Evolutionary conservation across 2,113 vertebrate species (phyloP), one percentile per base, ranked within the genome.

Genomic region (Anolis sagrei): DNA sequence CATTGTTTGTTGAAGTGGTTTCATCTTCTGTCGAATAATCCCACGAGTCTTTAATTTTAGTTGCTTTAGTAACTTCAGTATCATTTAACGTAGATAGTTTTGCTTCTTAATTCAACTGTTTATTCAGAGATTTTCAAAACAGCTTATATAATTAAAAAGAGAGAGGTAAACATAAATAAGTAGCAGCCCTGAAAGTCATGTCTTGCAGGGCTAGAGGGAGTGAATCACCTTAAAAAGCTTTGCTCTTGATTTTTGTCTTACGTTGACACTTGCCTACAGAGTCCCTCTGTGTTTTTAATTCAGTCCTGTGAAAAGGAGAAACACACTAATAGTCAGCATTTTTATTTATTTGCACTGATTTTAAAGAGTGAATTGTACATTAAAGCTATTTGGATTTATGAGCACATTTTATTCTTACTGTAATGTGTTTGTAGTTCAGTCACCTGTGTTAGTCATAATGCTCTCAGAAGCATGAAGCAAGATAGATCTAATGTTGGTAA

Each of bases 321-420:
- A 72, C 79, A 89, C 84, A 48, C 76, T 81, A 87, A 90, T 54
- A 51, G 77, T 94, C 87, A 83, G 87, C 51, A 69, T 78, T 69
- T 39, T 83, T 69, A 51, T 81, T 91, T 82, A 73, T 58, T 91
- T 95, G 94, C 93, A 95, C 95, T 95, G 93, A 95, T 89, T 93
- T 95, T 90, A 74, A 90, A 89, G 92, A 86, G 90, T 80, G 82
- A 90, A 89, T 92, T 93, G 86, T 95, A 92, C 90, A 89, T 85
- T 86, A 85, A 78, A 80, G 84, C 80, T 86, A 73, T 85, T 92
- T 34, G 78, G 36, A 2, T 5, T 23, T 95, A 87, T 95, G 87
- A 94, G 86, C 74, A 88, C 87, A 93, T 88, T 85, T 87, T 94
- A 83, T 93, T 95, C 93, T 89, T 84, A 86, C 89, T 90, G 80